These are phyloP conservation scores for Ptyas mucosa DNA, from an alignment of 2,113 vertebrate genomes.

Conservation along the genomic window DNA sequence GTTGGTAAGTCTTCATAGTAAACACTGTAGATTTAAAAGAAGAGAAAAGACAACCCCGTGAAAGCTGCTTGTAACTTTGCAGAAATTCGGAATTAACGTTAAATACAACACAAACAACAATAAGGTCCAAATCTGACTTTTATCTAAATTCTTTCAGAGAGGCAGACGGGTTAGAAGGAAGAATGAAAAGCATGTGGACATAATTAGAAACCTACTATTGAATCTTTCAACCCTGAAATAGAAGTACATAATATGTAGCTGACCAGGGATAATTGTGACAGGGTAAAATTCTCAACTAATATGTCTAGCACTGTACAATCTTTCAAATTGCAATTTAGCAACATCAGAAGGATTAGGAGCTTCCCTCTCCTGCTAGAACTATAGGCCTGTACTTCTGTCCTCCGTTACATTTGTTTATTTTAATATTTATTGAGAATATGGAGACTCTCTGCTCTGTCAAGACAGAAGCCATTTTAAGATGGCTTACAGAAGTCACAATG, in stretches of 20 bases:
- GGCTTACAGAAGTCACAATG: not conserved
- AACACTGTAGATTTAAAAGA: conserved; percentile 29
- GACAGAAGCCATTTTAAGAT: not conserved
- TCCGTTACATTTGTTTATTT: not conserved
- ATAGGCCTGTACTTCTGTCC: not conserved
- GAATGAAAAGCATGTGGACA: not conserved
- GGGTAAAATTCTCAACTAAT: not conserved
- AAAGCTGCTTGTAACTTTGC: conserved; percentile 13
- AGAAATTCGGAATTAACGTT: conserved; percentile 22
- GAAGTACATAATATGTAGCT: not conserved
- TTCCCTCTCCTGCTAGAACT: not conserved
- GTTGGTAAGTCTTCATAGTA: conserved; percentile 42
- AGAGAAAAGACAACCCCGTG: not conserved
- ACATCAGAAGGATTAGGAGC: not conserved
- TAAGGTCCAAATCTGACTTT: conserved; percentile 41
- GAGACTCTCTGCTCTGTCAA: not conserved
- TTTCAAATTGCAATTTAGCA: not conserved
- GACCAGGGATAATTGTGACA: not conserved
- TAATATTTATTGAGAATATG: not conserved
- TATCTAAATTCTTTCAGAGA: conserved; percentile 49
- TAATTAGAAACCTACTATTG: not conserved
- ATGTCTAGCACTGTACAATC: not conserved
- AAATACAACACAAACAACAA: conserved; percentile 35
- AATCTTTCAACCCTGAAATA: not conserved
- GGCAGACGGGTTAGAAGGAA: conserved; percentile 6